Evolutionary conservation across 2,888 invertebrate species (phyloP), one percentile per base, ranked within the genome.

Genomic region (Melieria picta): DNA sequence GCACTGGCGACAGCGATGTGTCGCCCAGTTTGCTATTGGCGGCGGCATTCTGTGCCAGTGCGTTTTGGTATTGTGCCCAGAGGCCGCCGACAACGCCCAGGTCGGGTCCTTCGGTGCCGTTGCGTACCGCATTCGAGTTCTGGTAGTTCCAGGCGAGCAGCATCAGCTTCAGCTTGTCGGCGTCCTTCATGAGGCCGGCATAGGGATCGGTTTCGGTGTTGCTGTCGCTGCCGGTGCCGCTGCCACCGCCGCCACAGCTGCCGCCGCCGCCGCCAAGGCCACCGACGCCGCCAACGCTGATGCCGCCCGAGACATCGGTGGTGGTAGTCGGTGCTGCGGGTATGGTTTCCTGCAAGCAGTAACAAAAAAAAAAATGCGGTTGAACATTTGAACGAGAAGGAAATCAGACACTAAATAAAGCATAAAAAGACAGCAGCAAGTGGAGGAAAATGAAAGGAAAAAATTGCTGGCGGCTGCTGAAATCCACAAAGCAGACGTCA

Each of bases 61-160:
- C 93, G 79, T 92, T 92, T 87, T 93, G 93, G 86, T 94, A 94
- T 73, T 94, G 93, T 5, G 94, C 93, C 94, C 94, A 95, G n/a
- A 94, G 88, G 50, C 93, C 93, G 3, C 94, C 93, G 90, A 94
- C 88, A 43, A 87, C 85, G 30, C 86, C 84, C 60, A 87, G 80
- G 77, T 86, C 87, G 4, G 87, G 87, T 30, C 85, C 87, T 71
- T 86, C 86, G 16, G 86, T 84, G 5, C 91, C 91, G 80, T 91
- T 91, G 75, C 91, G 90, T 78, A 90, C 91, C 86, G 89, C 91
- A 82, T 89, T 88, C 86, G 93, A 93, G 89, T 92, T 92, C 89
- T 93, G 93, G 89, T 93, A 93, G 91, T 94, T 94, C 94, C 94
- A 94, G 85, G 94, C 94, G 86, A 94, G 91, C 88, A 94, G 91